Conservation (phyloP, 2,888 invertebrate genomes). For the Limenitis arthemis region DNA sequence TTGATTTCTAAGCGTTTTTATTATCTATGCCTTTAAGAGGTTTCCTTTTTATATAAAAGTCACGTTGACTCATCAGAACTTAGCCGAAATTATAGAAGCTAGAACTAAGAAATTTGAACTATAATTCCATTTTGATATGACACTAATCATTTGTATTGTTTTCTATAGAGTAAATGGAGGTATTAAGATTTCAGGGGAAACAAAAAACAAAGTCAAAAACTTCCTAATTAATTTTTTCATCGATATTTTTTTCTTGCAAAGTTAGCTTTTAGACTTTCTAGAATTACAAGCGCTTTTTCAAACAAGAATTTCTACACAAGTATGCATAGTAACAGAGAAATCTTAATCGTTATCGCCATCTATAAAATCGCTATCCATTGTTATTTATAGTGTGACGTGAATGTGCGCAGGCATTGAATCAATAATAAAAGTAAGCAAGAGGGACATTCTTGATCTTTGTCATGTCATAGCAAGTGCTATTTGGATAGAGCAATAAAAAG, state of each 20-base stretch:
- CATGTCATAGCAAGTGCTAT: constrained; percentile 36
- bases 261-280: not conserved
- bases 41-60: too few relatives aligned
- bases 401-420: constrained; percentile 18
- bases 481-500: constrained; percentile 31
- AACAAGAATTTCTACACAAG: not conserved
- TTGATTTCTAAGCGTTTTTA: not conserved
- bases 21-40: too few relatives aligned
- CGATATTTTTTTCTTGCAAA: not conserved
- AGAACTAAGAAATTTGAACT: too few relatives aligned
- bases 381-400: constrained; percentile 16
- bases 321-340: not conserved
- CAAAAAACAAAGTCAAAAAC: too few relatives aligned
- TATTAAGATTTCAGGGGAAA: too few relatives aligned
- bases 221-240: too few relatives aligned
- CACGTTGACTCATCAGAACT: too few relatives aligned
- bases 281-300: not conserved
- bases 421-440: constrained; percentile 23
- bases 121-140: too few relatives aligned
- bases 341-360: not conserved
- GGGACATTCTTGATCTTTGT: constrained; percentile 57
- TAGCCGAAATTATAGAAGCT: too few relatives aligned
- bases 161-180: too few relatives aligned
- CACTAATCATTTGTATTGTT: too few relatives aligned
- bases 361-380: constrained; percentile 4